phyloP scores from a whole-genome alignment of 2,113 vertebrate species.

The Megaleporinus macrocephalus region DNA sequence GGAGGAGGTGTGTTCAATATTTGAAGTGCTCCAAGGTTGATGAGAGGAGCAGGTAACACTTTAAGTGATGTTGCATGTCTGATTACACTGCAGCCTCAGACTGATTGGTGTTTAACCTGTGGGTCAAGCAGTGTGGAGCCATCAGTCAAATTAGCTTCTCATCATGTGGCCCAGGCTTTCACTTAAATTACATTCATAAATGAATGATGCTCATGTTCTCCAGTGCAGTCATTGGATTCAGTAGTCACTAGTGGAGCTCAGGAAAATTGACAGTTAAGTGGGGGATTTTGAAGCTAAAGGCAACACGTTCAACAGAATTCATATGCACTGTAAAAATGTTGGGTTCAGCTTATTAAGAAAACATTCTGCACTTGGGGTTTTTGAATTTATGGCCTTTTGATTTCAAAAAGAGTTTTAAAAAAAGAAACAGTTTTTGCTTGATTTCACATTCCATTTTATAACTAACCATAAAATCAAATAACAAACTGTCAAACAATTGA shows the following conservation, averaged over 20 bases:
- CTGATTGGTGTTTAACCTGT: slow-evolving; percentile 55
- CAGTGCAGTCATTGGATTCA: slow-evolving; percentile 22
- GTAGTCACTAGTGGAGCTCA: not conserved
- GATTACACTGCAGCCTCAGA: slow-evolving; percentile 42
- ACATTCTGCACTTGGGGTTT: too few species aligned
- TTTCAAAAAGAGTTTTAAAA: too few species aligned
- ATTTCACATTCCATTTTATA: too few species aligned
- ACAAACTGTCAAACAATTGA: too few species aligned
- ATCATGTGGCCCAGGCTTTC: slow-evolving; percentile 32
- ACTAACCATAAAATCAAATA: too few species aligned
- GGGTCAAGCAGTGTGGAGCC: slow-evolving; percentile 43
- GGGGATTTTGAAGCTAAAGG: not conserved
- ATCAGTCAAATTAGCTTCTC: slow-evolving; percentile 41
- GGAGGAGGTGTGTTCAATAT: not conserved
- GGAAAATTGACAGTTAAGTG: not conserved
- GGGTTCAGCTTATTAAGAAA: too few species aligned
- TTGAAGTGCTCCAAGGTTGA: not conserved
- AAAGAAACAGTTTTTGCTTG: too few species aligned
- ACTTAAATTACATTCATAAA: slow-evolving; percentile 48
- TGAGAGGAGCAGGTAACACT: slow-evolving; percentile 15
- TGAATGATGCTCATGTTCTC: slow-evolving; percentile 24
- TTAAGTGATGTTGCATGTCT: slow-evolving; percentile 33
- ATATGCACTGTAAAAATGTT: too few species aligned
- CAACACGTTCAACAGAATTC: not conserved
- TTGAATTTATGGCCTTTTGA: too few species aligned